phyloP scores from a whole-genome alignment of 2,113 vertebrate genomes.

The Eonycteris spelaea region DNA sequence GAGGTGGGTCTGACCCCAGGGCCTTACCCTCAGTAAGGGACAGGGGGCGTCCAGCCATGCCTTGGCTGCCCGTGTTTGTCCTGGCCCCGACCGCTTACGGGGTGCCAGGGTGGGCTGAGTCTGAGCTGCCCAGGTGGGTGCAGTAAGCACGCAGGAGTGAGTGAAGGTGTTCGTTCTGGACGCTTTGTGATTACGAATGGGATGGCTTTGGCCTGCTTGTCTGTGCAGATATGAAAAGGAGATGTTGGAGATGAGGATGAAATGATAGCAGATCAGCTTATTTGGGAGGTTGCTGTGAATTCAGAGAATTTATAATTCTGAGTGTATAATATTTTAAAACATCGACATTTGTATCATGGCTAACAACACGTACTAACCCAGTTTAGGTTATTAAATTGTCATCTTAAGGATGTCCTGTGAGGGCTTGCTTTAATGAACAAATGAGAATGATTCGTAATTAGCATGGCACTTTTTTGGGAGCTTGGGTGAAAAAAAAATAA shows the following conservation, averaged over 20 bases:
- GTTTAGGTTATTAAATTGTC: neutral
- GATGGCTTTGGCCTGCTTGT: neutral
- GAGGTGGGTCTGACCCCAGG: fast-evolving
- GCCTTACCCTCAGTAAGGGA: neutral
- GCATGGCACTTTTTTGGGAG: neutral
- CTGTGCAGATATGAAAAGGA: too few relatives aligned
- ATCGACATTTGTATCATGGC: neutral
- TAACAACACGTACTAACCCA: neutral
- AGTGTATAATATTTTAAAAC: neutral
- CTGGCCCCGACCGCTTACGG: fast-evolving
- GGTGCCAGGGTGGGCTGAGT: fast-evolving
- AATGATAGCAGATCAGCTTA: fast-evolving
- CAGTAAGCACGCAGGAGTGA: fast-evolving
- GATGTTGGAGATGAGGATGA: neutral
- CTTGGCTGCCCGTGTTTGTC: neutral
- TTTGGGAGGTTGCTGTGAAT: neutral
- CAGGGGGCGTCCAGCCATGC: fast-evolving
- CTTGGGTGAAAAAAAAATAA: neutral
- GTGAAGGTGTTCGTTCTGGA: fast-evolving
- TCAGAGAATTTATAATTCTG: neutral
- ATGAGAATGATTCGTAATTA: conserved; percentile 6
- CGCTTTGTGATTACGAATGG: fast-evolving
- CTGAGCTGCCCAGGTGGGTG: fast-evolving
- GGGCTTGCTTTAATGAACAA: neutral
- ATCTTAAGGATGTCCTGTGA: neutral